Evolutionary conservation across 2,797 vertebrate genomes (phyloP).

Genomic region (Lutjanus argentimaculatus): DNA sequence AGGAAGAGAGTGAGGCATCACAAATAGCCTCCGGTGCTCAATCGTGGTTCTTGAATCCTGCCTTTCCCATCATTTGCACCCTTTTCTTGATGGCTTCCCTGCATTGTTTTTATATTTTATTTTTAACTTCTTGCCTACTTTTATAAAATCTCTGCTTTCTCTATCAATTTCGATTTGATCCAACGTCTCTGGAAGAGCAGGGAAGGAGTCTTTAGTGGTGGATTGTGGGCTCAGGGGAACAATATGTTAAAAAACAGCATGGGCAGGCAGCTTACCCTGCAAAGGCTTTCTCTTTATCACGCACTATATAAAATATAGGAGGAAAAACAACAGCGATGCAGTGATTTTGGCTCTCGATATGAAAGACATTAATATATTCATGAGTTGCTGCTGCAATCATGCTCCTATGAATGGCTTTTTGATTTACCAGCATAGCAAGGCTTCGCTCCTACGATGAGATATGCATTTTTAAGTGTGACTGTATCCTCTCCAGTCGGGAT

Average conservation of each 20-base stretch:
- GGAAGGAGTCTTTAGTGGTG: neutral
- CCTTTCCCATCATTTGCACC: neutral
- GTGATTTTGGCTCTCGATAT: constrained; percentile 45
- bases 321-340: constrained; percentile 58
- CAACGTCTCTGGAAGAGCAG: neutral
- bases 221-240: constrained; percentile 21
- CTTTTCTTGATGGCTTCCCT: neutral
- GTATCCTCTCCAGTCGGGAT: constrained; percentile 26
- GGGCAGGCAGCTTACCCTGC: constrained; percentile 14
- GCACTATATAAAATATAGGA: constrained; percentile 30
- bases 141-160: neutral
- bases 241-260: constrained; percentile 40
- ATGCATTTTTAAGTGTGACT: constrained; percentile 51
- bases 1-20: constrained; percentile 38
- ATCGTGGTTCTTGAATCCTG: constrained; percentile 15
- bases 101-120: neutral
- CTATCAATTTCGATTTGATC: constrained; percentile 6
- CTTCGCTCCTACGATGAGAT: constrained; percentile 40
- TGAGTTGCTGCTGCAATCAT: constrained; percentile 65
- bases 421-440: constrained; percentile 58
- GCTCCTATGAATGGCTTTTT: constrained; percentile 68
- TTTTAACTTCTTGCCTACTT: neutral
- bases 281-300: constrained; percentile 42
- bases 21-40: constrained; percentile 49
- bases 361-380: constrained; percentile 75